Percentiles rank a stretch among this genome's conserved stretches.
phyloP scores from a whole-genome alignment of 2,888 invertebrate species.

The Harpagoxenus sublaevis region DNA sequence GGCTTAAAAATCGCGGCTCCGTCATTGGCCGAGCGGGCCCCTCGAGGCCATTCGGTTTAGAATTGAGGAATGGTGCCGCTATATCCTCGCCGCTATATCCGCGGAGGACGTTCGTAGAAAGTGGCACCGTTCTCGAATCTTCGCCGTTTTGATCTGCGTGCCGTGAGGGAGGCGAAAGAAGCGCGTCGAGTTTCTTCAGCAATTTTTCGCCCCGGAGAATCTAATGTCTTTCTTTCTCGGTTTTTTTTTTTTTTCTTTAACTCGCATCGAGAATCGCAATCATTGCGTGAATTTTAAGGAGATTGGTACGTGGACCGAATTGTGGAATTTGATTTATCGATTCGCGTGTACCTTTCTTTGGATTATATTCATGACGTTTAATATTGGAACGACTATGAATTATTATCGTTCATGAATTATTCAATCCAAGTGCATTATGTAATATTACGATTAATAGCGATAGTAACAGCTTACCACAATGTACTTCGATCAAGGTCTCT shows the following conservation, averaged over 20 bases:
- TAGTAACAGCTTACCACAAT: slow-evolving; percentile 16
- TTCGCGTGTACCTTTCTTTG: not conserved
- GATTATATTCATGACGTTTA: slow-evolving; percentile 17
- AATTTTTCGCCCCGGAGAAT: slow-evolving; percentile 19
- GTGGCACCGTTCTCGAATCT: slow-evolving; percentile 67
- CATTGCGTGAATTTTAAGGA: not conserved
- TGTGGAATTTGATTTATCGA: slow-evolving; percentile 15
- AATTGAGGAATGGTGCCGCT: slow-evolving; percentile 83
- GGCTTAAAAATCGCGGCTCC: slow-evolving; percentile 79
- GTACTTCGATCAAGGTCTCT: slow-evolving; percentile 22
- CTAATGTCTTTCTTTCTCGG: not conserved
- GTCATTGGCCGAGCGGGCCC: slow-evolving; percentile 81
- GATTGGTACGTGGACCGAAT: not conserved
- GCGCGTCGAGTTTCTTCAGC: slow-evolving; percentile 6
- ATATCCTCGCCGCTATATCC: slow-evolving; percentile 67
- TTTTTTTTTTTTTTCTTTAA: not conserved
- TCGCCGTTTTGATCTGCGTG: slow-evolving; percentile 61
- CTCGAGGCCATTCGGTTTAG: slow-evolving; percentile 84
- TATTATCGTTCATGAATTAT: slow-evolving; percentile 33
- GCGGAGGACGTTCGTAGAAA: slow-evolving; percentile 73
- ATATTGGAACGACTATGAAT: slow-evolving; percentile 28
- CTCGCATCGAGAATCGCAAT: not conserved
- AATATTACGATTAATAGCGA: slow-evolving; percentile 25
- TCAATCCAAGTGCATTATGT: slow-evolving; percentile 31
- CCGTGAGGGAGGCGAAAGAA: slow-evolving; percentile 6